These are phyloP conservation scores for Paracanthobrama guichenoti DNA, from an alignment of 2,113 vertebrate genomes.

Conservation along the genomic window DNA sequence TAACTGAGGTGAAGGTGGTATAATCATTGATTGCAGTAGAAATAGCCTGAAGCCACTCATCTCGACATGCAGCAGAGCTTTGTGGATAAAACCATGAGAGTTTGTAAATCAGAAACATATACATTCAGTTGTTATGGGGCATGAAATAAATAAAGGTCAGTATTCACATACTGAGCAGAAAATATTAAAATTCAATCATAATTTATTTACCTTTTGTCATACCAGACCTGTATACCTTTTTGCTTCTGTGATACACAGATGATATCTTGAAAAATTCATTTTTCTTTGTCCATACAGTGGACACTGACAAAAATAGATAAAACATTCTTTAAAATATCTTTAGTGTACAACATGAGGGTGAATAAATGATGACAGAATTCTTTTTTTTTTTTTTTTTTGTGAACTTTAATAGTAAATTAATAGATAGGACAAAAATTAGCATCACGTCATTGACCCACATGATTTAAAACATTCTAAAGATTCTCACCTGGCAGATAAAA, in stretches of 20 bases:
- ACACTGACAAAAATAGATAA: background rate
- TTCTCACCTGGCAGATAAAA: constrained; percentile 90
- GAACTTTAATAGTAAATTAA: background rate
- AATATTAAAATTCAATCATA: too few relatives aligned
- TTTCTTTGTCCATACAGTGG: background rate
- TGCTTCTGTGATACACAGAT: background rate
- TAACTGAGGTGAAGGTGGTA: constrained; percentile 87
- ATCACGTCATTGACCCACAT: background rate
- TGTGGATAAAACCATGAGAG: background rate
- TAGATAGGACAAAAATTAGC: background rate
- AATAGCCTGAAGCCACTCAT: constrained; percentile 95
- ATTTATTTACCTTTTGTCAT: background rate
- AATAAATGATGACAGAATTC: background rate
- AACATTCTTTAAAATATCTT: background rate
- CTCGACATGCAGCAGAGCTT: constrained; percentile 92
- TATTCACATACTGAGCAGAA: too few relatives aligned
- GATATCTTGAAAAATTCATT: too few relatives aligned
- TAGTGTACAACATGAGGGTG: background rate
- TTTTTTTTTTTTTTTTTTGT: background rate
- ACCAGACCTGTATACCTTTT: background rate
- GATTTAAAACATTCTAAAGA: background rate
- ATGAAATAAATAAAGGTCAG: background rate
- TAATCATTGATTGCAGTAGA: constrained; percentile 92
- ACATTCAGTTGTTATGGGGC: background rate
- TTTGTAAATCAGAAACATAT: background rate